A percentile compares a stretch with the other conserved stretches of the same genome.
These are phyloP conservation scores for Drosophila saltans DNA, from an alignment of 1,140 invertebrate species.

Conservation along the genomic window DNA sequence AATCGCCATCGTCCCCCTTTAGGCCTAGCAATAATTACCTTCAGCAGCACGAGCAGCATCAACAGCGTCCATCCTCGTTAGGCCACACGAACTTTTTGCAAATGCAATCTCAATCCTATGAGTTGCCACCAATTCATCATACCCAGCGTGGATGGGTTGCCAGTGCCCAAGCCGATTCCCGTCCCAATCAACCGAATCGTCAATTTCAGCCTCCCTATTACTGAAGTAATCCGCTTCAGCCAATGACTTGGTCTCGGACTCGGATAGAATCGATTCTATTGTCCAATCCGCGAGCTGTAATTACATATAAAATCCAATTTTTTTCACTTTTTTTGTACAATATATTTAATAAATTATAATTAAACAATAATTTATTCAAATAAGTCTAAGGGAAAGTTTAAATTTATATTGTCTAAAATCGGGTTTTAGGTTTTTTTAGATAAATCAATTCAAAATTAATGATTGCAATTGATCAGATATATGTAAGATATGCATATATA, in stretches of 20 bases:
- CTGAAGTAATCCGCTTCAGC: background rate
- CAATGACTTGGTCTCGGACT: too few species aligned
- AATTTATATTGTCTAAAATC: background rate
- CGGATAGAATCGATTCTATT: background rate
- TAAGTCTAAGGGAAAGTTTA: background rate
- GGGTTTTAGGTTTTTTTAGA: too few species aligned
- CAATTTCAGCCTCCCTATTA: slow-evolving; percentile 65
- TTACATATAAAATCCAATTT: background rate
- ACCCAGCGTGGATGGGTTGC: slow-evolving; percentile 32
- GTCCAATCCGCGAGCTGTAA: background rate
- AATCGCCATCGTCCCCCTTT: slow-evolving; percentile 4
- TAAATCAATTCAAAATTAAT: too few species aligned
- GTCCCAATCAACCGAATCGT: slow-evolving; percentile 38
- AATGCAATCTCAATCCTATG: slow-evolving; percentile 67
- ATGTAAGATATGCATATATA: too few species aligned
- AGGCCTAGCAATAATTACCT: background rate
- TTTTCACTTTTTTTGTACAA: slow-evolving; percentile 6
- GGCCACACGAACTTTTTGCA: slow-evolving; percentile 36
- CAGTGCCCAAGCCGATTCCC: slow-evolving; percentile 23
- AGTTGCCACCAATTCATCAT: slow-evolving; percentile 43
- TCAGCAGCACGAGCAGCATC: slow-evolving; percentile 23
- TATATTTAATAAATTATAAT: slow-evolving; percentile 35
- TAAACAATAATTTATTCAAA: slow-evolving; percentile 4
- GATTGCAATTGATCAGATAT: too few species aligned
- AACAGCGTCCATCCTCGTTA: slow-evolving; percentile 6